A percentile compares a stretch with the other conserved stretches of the same genome.
Conservation (phyloP, 2,113 vertebrate species). For the Anhinga rufa region DNA sequence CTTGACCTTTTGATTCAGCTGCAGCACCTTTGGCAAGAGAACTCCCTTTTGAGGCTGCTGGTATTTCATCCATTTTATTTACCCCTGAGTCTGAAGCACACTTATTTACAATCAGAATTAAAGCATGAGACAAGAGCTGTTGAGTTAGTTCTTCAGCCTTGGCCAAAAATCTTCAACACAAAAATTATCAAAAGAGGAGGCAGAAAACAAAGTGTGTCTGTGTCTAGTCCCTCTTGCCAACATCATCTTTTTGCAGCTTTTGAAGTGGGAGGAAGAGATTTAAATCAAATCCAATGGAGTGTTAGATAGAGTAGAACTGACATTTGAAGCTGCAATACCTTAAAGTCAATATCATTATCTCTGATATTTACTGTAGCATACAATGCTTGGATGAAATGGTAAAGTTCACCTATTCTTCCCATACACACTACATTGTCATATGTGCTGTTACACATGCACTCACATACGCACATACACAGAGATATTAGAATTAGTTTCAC, state of each 20-base stretch:
- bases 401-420: slow-evolving; percentile 69
- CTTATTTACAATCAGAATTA: slow-evolving; percentile 32
- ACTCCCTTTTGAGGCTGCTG: not conserved
- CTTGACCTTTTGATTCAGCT: slow-evolving; percentile 53
- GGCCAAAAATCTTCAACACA: not conserved
- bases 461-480: not conserved
- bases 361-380: slow-evolving; percentile 80
- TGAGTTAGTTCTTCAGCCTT: not conserved
- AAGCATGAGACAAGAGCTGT: not conserved
- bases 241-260: not conserved
- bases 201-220: not conserved
- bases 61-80: slow-evolving; percentile 11
- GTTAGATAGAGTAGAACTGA: slow-evolving; percentile 70
- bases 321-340: slow-evolving; percentile 79
- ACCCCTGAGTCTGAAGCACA: not conserved
- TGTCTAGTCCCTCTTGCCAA: not conserved
- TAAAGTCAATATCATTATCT: slow-evolving; percentile 83
- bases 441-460: not conserved
- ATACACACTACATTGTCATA: not conserved
- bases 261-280: slow-evolving; percentile 41
- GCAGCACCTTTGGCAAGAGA: slow-evolving; percentile 4
- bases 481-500: not conserved
- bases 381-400: slow-evolving; percentile 61
- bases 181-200: not conserved
- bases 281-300: slow-evolving; percentile 64